phyloP scores from a whole-genome alignment of 2,113 vertebrate species.

The Colinus virginianus region DNA sequence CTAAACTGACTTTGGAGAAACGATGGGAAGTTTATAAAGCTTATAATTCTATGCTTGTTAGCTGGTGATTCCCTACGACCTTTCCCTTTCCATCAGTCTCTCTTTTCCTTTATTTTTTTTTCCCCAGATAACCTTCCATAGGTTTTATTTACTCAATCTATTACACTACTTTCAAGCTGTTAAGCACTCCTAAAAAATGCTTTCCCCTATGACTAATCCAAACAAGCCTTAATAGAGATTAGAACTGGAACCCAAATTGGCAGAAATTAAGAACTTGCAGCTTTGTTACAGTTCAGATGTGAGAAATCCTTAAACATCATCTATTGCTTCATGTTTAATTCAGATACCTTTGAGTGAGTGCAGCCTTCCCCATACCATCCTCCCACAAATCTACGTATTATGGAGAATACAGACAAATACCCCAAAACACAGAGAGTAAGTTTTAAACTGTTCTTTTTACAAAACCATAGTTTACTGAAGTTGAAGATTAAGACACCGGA shows the following conservation, averaged over 20 bases:
- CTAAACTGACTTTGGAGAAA: neutral
- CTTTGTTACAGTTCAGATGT: neutral
- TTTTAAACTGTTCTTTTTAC: neutral
- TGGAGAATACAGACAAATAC: neutral
- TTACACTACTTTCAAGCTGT: neutral
- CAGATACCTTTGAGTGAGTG: neutral
- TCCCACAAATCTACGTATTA: neutral
- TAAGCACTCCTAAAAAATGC: neutral
- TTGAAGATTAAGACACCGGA: neutral
- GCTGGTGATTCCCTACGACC: neutral
- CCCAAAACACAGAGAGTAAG: neutral
- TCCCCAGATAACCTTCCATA: rapidly evolving
- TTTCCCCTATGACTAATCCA: neutral
- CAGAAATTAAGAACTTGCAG: neutral
- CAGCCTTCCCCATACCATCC: neutral
- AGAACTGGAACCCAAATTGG: neutral
- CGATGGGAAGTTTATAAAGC: neutral
- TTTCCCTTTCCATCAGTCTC: neutral
- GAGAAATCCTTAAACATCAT: neutral
- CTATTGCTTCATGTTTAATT: conserved; percentile 51
- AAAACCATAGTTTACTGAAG: neutral
- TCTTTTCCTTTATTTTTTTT: neutral
- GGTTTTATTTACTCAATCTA: neutral
- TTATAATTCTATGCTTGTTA: neutral
- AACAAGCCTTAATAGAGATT: neutral